Evolutionary conservation across 2,797 vertebrate genomes (phyloP).

Genomic region (Oryzias dopingdopingensis): DNA sequence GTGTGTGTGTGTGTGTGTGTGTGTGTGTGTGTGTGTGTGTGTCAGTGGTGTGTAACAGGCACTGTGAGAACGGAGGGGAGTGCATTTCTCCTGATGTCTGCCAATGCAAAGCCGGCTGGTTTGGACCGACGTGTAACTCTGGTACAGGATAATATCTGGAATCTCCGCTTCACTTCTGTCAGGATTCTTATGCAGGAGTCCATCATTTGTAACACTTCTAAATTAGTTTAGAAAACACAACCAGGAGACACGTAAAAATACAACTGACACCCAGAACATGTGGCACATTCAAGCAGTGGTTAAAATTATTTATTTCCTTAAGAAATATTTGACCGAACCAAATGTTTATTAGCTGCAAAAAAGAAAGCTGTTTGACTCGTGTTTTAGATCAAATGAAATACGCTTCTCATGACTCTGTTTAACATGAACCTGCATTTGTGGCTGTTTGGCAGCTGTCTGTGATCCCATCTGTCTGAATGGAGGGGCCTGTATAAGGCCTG

Average conservation of each 20-base stretch:
- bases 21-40: neutral
- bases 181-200: neutral
- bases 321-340: no score
- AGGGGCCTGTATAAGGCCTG: conserved; percentile 85
- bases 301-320: no score
- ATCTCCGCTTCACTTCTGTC: neutral
- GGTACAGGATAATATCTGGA: conserved; percentile 65
- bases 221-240: no score
- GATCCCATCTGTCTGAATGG: conserved; percentile 88
- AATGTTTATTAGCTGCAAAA: no score
- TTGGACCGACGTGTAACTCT: conserved; percentile 86
- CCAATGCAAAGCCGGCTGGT: conserved; percentile 85
- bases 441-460: conserved; percentile 77
- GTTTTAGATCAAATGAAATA: no score
- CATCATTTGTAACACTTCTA: no score
- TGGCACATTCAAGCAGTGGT: no score
- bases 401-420: no score
- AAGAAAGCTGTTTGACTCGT: no score
- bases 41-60: conserved; percentile 90
- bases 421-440: no score
- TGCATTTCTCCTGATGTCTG: conserved; percentile 87
- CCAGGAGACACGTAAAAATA: no score
- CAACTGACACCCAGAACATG: no score
- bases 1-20: neutral
- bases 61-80: conserved; percentile 90